phyloP scores from a whole-genome alignment of 1,140 invertebrate genomes.

The Chlorops oryzae region DNA sequence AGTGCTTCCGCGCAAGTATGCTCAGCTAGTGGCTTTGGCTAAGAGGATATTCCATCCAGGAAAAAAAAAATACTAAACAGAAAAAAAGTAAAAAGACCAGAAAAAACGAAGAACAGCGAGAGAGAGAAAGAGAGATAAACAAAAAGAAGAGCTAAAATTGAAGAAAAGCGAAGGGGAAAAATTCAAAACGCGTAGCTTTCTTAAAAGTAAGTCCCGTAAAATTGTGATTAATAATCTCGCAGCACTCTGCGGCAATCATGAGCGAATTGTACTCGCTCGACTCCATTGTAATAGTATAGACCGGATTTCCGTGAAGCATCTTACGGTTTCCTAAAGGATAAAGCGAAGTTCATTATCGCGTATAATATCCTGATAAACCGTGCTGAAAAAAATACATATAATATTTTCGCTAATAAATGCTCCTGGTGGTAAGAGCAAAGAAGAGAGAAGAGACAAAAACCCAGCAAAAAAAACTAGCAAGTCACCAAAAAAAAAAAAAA shows the following conservation, averaged over 20 bases:
- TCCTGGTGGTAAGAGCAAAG: background rate
- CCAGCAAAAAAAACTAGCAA: conserved; percentile 3
- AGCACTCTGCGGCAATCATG: no score
- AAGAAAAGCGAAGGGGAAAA: background rate
- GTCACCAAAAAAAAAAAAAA: conserved; percentile 6
- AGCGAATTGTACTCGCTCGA: no score
- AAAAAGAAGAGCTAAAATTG: background rate
- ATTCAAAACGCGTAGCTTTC: background rate
- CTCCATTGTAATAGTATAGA: background rate
- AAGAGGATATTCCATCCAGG: conserved; percentile 5
- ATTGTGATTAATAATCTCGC: no score
- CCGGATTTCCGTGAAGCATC: background rate
- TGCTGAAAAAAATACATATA: no score
- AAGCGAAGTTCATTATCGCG: background rate
- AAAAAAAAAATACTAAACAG: background rate
- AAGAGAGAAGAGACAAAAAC: conserved; percentile 2
- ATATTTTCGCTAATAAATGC: background rate
- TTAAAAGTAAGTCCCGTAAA: no score
- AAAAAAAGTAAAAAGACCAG: background rate
- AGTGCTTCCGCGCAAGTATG: conserved; percentile 4
- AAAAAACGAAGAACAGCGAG: background rate
- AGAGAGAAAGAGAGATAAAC: background rate
- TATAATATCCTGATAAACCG: background rate
- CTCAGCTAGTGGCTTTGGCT: background rate
- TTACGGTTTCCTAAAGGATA: background rate